These are phyloP conservation scores for Ectobius pallidus DNA, from an alignment of 2,888 invertebrate genomes.

Conservation along the genomic window DNA sequence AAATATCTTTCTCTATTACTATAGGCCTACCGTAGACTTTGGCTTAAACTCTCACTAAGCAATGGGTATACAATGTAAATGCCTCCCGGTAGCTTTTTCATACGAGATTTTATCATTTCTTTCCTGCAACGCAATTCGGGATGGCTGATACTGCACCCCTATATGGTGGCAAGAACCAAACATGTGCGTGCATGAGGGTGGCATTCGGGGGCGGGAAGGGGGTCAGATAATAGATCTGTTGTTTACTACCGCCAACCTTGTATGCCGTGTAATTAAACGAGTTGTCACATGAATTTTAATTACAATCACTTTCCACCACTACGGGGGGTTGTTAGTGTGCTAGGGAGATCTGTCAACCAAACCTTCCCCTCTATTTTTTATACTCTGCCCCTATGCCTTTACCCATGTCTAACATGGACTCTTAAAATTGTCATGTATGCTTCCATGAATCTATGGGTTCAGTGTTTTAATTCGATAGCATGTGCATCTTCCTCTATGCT, in stretches of 20 bases:
- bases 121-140: not conserved
- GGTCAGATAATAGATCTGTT: constrained; percentile 32
- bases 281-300: constrained; percentile 38
- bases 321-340: constrained; percentile 22
- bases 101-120: not conserved
- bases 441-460: not conserved
- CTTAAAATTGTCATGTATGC: not conserved
- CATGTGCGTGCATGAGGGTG: constrained; percentile 1
- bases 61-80: too few species aligned
- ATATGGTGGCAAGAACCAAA: constrained; percentile 4
- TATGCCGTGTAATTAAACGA: constrained; percentile 33
- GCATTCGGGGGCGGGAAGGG: not conserved
- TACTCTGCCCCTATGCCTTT: constrained; percentile 1
- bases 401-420: constrained; percentile 5
- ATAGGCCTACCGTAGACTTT: too few species aligned
- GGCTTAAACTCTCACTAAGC: too few species aligned
- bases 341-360: constrained; percentile 22
- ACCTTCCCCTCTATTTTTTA: not conserved
- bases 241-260: constrained; percentile 22
- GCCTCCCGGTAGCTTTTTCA: not conserved
- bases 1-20: too few species aligned
- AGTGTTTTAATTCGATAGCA: not conserved
- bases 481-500: too few species aligned
- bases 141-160: constrained; percentile 1
- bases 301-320: constrained; percentile 35